These are phyloP conservation scores for Heterocephalus glaber DNA, from an alignment of 2,113 vertebrate species.

Conservation along the genomic window DNA sequence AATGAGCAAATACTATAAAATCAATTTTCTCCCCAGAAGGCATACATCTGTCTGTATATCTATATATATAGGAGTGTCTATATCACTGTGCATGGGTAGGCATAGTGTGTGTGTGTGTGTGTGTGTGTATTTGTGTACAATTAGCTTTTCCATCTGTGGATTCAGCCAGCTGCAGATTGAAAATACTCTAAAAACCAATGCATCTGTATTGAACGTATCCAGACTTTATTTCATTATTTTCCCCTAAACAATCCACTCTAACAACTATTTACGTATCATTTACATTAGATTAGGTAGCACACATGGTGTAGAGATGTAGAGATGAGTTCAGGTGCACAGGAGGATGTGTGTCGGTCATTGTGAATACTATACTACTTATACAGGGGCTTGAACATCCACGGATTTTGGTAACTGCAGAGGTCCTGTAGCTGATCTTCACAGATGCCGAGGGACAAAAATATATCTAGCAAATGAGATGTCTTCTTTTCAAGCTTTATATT, in stretches of 20 bases:
- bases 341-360: not conserved
- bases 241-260: not conserved
- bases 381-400: not conserved
- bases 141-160: not conserved
- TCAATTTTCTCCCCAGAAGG: not conserved
- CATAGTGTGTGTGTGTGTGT: not conserved
- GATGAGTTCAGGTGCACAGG: not conserved
- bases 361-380: not conserved
- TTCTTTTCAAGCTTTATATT: not conserved
- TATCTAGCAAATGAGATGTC: not conserved
- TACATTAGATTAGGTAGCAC: not conserved
- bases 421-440: not conserved
- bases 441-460: not conserved
- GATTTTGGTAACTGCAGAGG: not conserved
- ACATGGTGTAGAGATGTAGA: not conserved
- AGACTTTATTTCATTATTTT: not conserved
- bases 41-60: not conserved
- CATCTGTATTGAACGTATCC: not conserved
- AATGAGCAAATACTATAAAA: not conserved
- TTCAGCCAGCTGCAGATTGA: not conserved
- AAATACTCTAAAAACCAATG: not conserved
- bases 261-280: not conserved
- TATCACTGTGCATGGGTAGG: not conserved
- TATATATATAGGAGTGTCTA: not conserved
- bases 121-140: not conserved